Evolutionary conservation across 2,113 vertebrate species (phyloP).

Genomic region (Calidris pugnax): DNA sequence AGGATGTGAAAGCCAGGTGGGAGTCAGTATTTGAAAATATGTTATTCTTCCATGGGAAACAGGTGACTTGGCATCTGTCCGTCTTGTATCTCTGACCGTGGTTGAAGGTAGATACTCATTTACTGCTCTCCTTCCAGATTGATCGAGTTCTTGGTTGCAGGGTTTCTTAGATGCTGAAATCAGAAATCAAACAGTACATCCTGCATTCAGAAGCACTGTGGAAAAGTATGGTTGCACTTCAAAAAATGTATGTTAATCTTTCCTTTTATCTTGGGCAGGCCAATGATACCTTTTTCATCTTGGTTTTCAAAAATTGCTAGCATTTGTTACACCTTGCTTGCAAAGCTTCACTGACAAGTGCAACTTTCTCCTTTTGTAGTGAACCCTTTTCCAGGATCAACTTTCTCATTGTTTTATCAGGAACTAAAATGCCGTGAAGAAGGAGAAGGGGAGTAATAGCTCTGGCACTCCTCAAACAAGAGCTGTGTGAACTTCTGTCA

Average conservation of each 20-base stretch:
- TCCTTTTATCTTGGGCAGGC: neutral
- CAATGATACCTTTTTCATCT: neutral
- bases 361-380: neutral
- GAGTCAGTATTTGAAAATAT: neutral
- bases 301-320: neutral
- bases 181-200: neutral
- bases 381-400: neutral
- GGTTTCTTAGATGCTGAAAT: neutral
- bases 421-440: neutral
- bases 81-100: neutral
- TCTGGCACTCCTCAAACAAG: neutral
- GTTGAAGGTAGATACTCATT: neutral
- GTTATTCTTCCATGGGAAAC: neutral
- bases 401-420: neutral
- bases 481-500: neutral
- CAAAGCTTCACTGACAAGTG: neutral
- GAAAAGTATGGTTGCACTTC: neutral
- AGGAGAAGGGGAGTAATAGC: neutral
- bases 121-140: neutral
- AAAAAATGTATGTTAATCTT: neutral
- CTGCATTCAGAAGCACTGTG: neutral
- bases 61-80: neutral
- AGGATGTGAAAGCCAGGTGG: neutral
- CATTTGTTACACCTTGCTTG: neutral
- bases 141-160: neutral